Evolutionary conservation across 2,797 vertebrate species (phyloP).

Genomic region (Sebastes iracundus): DNA sequence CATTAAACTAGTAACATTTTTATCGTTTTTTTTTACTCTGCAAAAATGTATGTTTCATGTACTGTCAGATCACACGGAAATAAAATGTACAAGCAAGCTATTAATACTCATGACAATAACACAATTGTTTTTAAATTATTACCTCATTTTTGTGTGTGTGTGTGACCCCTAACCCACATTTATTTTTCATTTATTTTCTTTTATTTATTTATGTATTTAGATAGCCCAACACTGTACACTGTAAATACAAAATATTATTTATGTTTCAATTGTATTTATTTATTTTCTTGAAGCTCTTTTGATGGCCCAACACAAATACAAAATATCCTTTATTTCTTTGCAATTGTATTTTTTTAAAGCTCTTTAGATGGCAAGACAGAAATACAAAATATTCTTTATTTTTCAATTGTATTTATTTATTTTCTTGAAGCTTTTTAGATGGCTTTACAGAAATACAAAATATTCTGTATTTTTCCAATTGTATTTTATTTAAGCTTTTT

Average conservation of each 20-base stretch:
- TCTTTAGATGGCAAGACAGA: background rate
- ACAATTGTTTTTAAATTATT: background rate
- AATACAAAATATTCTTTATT: background rate
- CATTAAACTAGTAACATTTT: background rate
- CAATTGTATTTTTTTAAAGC: background rate
- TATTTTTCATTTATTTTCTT: background rate
- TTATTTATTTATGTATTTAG: background rate
- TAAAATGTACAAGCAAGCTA: background rate
- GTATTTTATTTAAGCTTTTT: background rate
- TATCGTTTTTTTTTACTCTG: background rate
- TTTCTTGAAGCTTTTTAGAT: background rate
- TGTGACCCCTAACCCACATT: background rate
- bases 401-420: background rate
- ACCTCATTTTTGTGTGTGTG: background rate
- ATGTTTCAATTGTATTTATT: no score
- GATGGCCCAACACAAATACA: no score
- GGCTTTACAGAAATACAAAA: background rate
- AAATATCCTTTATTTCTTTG: background rate
- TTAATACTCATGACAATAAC: background rate
- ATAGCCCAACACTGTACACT: no score
- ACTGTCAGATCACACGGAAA: constrained; percentile 13
- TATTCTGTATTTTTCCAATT: background rate
- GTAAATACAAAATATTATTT: no score
- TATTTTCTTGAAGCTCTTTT: background rate
- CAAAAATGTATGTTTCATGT: background rate